Conservation (phyloP, 2,888 invertebrate species). For the Hecatera dysodea region DNA sequence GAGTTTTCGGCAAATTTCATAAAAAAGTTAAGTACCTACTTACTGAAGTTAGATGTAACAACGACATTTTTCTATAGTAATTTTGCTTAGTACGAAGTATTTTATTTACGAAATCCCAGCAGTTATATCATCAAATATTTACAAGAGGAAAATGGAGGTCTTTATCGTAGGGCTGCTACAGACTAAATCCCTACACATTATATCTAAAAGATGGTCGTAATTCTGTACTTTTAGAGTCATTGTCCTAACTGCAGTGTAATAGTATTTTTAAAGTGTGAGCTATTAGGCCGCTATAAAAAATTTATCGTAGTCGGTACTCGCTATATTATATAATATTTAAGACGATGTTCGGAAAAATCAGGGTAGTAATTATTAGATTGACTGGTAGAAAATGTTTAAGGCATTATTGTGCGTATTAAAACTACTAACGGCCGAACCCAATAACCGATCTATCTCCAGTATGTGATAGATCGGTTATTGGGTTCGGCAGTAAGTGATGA, state of each 20-base stretch:
- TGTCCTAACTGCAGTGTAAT: conserved; percentile 13
- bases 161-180: conserved; percentile 50
- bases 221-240: conserved; percentile 36
- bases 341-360: no score
- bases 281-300: neutral
- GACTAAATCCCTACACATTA: conserved; percentile 39
- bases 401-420: no score
- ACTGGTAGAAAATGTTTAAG: no score
- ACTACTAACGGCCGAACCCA: no score
- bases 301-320: no score
- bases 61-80: conserved; percentile 30
- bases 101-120: conserved; percentile 57
- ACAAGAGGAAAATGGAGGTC: conserved; percentile 50
- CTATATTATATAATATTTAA: no score
- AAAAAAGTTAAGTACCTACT: conserved; percentile 9
- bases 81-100: conserved; percentile 31
- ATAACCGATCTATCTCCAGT: no score
- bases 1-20: neutral
- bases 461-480: no score
- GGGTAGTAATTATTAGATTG: no score
- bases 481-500: no score
- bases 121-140: conserved; percentile 62
- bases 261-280: neutral
- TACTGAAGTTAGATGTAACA: conserved; percentile 14
- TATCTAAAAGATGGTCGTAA: conserved; percentile 33